Evolutionary conservation across 2,113 vertebrate genomes (phyloP), one percentile per base, ranked within the genome.

Genomic region (Hippopotamus amphibius): DNA sequence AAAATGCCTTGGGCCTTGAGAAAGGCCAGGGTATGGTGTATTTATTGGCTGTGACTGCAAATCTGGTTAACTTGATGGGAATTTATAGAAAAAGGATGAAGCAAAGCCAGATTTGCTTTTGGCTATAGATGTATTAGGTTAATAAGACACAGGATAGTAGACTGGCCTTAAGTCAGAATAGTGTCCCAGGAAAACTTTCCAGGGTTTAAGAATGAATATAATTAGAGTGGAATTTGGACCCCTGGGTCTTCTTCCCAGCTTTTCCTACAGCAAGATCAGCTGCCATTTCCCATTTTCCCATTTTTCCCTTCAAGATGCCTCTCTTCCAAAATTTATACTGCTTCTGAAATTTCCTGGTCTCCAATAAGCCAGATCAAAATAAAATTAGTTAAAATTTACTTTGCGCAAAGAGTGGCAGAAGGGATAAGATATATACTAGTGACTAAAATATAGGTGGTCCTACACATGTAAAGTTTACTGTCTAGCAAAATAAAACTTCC

Each of bases 51-150:
- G 55, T 92, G 93, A 97, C 95, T 94, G 83, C 55, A 97, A 96
- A 98, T 88, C 93, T 96, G 95, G 90, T 97, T 98, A 97, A 93
- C 37, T 89, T 96, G 97, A 95, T 95, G 88, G 90, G 84, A 80
- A 97, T 96, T 96, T 96, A 96, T 82, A 96, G 94, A 92, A 97
- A 95, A 92, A 48, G 30, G 61, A 95, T 95, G 87, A 90, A 95
- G 57, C 65, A 93, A 90, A 93, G 90, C 84, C 96, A 96, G 69
- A 77, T 87, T 90, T 96, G 94, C 97, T 95, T 88, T 96, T 79
- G 95, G 90, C 76, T 77, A 88, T 9, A 85, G 88, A 94, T 95
- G 71, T 16, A 95, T 88, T 94, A 90, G 81, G 89, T 55, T 94
- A 96, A 97, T 87, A 92, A 95, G 83, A 96, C 92, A 85, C 26